Conservation (phyloP, 2,888 invertebrate species). For the Lasius platythorax region DNA sequence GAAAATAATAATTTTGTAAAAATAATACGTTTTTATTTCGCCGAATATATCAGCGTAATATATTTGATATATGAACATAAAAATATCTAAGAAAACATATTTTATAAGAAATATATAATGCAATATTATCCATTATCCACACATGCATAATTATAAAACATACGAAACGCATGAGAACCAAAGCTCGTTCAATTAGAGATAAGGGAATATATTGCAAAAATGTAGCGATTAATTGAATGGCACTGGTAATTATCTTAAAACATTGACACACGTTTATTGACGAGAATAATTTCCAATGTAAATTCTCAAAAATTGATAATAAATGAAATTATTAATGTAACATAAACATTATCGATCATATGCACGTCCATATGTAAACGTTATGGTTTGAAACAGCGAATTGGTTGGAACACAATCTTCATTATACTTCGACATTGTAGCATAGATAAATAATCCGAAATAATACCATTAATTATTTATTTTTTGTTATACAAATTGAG, state of each 20-base stretch:
- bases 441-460: conserved; percentile 9
- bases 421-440: neutral
- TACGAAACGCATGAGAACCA: neutral
- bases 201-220: neutral
- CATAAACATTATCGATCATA: neutral
- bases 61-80: neutral
- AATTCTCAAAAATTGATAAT: conserved; percentile 11
- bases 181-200: conserved; percentile 12
- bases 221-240: neutral
- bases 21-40: neutral
- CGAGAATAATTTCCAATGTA: neutral
- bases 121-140: neutral
- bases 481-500: neutral
- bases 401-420: neutral
- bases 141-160: neutral
- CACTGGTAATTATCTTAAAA: conserved; percentile 18
- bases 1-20: neutral
- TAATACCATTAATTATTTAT: conserved; percentile 3
- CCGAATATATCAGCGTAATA: neutral
- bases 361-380: conserved; percentile 15
- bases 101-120: neutral
- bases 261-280: neutral
- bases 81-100: neutral
- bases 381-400: conserved; percentile 15
- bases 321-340: conserved; percentile 31